A percentile compares a stretch with the other conserved stretches of the same genome.
Conservation (phyloP, 2,113 vertebrate genomes). For the Oreochromis niloticus region DNA sequence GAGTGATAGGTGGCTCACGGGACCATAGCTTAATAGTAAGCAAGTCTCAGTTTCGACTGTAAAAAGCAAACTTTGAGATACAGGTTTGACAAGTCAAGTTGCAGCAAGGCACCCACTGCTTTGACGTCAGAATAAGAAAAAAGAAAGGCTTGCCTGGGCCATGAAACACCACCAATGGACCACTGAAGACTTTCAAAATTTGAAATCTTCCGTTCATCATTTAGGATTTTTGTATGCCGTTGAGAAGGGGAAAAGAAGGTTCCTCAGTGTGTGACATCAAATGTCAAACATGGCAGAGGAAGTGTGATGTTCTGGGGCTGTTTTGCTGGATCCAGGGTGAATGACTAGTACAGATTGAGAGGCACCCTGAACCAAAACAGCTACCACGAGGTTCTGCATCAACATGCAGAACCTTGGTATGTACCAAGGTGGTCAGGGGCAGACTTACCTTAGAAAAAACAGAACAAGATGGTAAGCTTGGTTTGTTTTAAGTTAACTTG, state of each 20-base stretch:
- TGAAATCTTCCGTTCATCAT: neutral
- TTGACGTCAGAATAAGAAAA: neutral
- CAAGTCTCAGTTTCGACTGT: neutral
- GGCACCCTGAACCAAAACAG: neutral
- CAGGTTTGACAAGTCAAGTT: neutral
- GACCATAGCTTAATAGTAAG: neutral
- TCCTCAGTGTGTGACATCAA: neutral
- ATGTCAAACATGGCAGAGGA: neutral
- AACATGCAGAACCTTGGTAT: neutral
- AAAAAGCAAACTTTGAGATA: neutral
- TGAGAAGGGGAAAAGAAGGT: neutral
- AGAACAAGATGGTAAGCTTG: neutral
- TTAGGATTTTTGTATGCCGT: neutral
- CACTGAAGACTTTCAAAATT: neutral
- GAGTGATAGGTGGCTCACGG: neutral
- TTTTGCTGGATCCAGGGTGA: neutral
- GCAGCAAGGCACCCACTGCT: neutral
- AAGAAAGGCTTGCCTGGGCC: neutral
- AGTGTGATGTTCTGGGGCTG: neutral
- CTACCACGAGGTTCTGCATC: neutral
- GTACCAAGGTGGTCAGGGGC: neutral
- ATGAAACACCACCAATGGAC: neutral
- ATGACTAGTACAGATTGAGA: neutral
- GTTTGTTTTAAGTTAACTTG: neutral
- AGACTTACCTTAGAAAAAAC: neutral